A percentile compares a stretch with the other conserved stretches of the same genome.
Conservation (phyloP, 2,113 vertebrate genomes). For the Chunga burmeisteri region DNA sequence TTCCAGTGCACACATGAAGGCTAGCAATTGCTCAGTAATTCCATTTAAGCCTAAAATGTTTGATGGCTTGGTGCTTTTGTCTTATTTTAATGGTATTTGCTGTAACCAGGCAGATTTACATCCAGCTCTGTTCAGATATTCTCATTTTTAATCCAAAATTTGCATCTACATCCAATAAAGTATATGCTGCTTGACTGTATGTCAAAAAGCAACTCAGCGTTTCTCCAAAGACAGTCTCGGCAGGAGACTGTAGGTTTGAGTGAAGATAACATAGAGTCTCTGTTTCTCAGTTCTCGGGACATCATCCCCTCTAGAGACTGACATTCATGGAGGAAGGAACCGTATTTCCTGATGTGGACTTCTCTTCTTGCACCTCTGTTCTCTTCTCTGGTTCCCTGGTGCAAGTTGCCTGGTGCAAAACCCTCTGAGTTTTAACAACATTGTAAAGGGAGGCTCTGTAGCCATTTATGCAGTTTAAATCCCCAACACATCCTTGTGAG, state of each 20-base stretch:
- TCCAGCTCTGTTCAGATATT: background rate
- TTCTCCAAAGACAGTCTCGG: background rate
- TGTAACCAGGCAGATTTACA: background rate
- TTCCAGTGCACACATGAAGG: background rate
- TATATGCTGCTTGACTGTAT: background rate
- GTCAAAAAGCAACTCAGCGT: background rate
- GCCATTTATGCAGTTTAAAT: background rate
- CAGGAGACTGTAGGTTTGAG: background rate
- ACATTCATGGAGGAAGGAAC: background rate
- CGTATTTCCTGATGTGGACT: background rate
- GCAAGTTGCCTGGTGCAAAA: background rate
- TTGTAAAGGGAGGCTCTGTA: background rate
- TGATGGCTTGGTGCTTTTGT: background rate
- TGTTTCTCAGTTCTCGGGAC: background rate
- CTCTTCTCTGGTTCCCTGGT: background rate
- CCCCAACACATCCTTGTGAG: background rate
- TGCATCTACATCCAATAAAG: background rate
- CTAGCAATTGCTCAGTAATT: background rate
- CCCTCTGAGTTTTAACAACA: background rate
- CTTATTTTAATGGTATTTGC: background rate
- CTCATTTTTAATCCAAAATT: slow-evolving; percentile 12
- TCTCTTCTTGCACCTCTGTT: background rate
- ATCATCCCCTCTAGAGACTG: background rate
- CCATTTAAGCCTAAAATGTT: background rate
- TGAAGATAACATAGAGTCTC: background rate